These are phyloP conservation scores for Suricata suricatta DNA, from an alignment of 2,113 vertebrate genomes.

Conservation along the genomic window DNA sequence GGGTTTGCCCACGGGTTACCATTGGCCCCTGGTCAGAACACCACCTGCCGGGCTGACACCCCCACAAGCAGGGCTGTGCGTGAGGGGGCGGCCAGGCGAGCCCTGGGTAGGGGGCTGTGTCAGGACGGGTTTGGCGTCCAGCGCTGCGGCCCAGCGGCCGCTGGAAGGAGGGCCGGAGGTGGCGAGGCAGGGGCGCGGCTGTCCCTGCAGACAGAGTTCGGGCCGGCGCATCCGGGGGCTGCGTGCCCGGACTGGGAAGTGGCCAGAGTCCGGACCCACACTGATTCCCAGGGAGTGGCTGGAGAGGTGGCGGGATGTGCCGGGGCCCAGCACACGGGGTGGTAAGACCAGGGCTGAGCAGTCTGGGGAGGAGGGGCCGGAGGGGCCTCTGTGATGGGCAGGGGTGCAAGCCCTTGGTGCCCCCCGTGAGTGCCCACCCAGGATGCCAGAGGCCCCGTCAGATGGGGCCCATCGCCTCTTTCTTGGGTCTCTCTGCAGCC, in stretches of 20 bases:
- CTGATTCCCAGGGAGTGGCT: neutral
- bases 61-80: neutral
- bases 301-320: neutral
- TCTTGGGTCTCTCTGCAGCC: neutral
- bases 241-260: too few species aligned
- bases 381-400: neutral
- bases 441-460: neutral
- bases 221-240: neutral
- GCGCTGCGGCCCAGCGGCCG: rapidly evolving
- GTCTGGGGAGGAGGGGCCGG: neutral
- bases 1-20: neutral
- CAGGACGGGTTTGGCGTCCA: neutral
- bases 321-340: neutral
- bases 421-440: neutral
- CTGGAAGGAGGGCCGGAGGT: neutral
- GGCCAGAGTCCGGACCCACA: neutral
- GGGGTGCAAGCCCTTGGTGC: neutral
- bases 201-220: neutral
- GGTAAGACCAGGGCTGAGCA: neutral
- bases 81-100: neutral
- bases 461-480: neutral
- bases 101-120: neutral
- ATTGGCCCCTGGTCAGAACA: neutral
- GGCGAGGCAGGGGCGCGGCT: neutral
- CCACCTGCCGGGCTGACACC: neutral